Evolutionary conservation across 2,888 invertebrate species (phyloP), one percentile per base, ranked within the genome.

Genomic region (Sepioteuthis lessoniana): DNA sequence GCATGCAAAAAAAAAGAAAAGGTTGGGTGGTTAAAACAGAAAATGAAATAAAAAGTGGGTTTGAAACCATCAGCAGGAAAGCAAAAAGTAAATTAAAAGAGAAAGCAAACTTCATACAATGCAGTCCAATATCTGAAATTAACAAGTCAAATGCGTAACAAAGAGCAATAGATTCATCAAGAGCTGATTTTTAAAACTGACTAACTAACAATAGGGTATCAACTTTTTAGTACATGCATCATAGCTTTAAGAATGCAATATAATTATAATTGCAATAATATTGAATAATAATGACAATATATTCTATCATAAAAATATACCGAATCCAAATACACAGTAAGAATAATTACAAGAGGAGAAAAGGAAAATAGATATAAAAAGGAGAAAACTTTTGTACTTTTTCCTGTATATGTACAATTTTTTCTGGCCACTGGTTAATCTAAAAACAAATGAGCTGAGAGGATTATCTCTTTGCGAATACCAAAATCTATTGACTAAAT

Each of bases 31-130:
- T 42, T 42, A 42, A 42, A 42, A 42, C 42, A 42, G n/a, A n/a
- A 42, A 31, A 92, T n/a, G 46, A 47, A 92, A 92, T 1, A 47
- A 31, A 4, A 42, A 47, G 31, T 46, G 47, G 47, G 46, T 35
- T 31, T 91, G 91, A 10, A 91, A 91, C 42, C 38, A 91, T n/a
- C 47, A 92, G 92, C 92, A 25, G 31, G 46, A 92, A 92, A 46
- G 42, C 42, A 42, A 46, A 92, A 42, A 16, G 19, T 76, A 76
- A n/a, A 35, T n/a, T n/a, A n/a, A 46, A 28, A 38, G 16, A 38
- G n/a, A 91, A 92, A 42, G 46, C 46, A 31, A 25, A 92, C 31
- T 46, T n/a, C 91, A 91, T 91, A 92, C 92, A 92, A 31, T 46
- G n/a, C 42, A n/a, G 38, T 25, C 42, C 13, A 46, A 91, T 91